Base-by-base conservation (phyloP, 2,113 vertebrate genomes). In the Gasterosteus aculeatus region DNA sequence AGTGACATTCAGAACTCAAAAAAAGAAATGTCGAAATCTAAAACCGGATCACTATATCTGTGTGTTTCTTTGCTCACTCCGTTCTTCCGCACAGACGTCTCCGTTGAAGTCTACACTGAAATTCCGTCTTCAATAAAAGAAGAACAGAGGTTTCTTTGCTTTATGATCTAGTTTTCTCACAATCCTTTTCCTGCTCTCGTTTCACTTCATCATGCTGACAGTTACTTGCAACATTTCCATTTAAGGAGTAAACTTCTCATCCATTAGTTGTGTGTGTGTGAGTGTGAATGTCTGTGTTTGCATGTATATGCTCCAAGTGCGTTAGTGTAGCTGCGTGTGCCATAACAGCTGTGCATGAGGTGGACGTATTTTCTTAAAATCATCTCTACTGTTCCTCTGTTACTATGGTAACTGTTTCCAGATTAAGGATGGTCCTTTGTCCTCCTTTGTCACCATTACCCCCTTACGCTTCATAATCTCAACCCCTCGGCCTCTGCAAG, bases 331-430 rank as follows among this genome's bases (percentile, higher is more conserved):
- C 49, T 67, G 59, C 18, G 22, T 72, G 42, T 70, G 44, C 33
- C 64, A 56, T 51, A 64, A 29, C 5, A 22, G 31, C 35, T 65
- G 41, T 33, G 35, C 18, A 16, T 72, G 42, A 61, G 67, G 66
- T 56, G 69, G 66, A n/a, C 29, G 67, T 78, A 4, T 69, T 85
- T 85, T 82, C 63, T 70, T 71, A 79, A 86, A 85, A 62, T 61
- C 41, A 73, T 80, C 42, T 83, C 71, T 82, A 70, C 84, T 80
- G 69, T 87, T 87, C 81, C 68, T 72, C 67, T 73, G 91, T 92
- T 91, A 79, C 89, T 76, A 89, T 90, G 81, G 89, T 75, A 87
- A 92, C 89, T 56, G 53, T 74, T 75, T 76, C 76, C 81, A 82
- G 71, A 87, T 81, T 71, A 84, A 69, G 77, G 84, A 83, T 88